These are phyloP conservation scores for Agonopterix subpropinquella DNA, from an alignment of 2,888 invertebrate species.

Conservation along the genomic window DNA sequence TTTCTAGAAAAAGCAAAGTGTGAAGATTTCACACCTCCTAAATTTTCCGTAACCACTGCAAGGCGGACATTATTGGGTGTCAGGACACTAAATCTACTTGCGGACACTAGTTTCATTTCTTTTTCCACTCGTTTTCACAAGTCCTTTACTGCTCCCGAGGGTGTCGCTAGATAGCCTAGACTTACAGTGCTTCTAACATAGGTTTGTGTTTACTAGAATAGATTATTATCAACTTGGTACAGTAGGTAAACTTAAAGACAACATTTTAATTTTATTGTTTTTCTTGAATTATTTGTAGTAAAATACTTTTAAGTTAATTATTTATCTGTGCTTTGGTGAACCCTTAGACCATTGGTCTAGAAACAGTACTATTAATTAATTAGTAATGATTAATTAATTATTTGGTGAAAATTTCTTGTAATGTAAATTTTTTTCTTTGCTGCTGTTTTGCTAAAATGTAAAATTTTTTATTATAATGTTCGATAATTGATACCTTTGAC, in stretches of 20 bases:
- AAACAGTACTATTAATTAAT: too few relatives aligned
- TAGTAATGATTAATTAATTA: too few relatives aligned
- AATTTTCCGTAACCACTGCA: constrained; percentile 5
- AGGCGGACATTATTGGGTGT: constrained; percentile 41
- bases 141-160: constrained; percentile 55
- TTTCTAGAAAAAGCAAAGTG: constrained; percentile 4
- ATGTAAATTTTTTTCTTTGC: too few relatives aligned
- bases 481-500: constrained; percentile 44
- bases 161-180: constrained; percentile 41
- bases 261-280: too few relatives aligned
- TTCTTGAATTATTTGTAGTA: too few relatives aligned
- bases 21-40: constrained; percentile 15
- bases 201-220: neutral
- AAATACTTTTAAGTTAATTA: too few relatives aligned
- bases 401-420: too few relatives aligned
- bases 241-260: too few relatives aligned
- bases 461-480: neutral
- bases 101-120: constrained; percentile 42
- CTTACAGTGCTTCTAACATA: constrained; percentile 20
- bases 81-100: constrained; percentile 56
- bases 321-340: too few relatives aligned
- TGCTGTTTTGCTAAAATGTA: too few relatives aligned
- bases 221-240: neutral
- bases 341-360: too few relatives aligned
- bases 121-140: constrained; percentile 54